Evolutionary conservation across 1,140 invertebrate genomes (phyloP).

Genomic region (Brachionus paranguensis): DNA sequence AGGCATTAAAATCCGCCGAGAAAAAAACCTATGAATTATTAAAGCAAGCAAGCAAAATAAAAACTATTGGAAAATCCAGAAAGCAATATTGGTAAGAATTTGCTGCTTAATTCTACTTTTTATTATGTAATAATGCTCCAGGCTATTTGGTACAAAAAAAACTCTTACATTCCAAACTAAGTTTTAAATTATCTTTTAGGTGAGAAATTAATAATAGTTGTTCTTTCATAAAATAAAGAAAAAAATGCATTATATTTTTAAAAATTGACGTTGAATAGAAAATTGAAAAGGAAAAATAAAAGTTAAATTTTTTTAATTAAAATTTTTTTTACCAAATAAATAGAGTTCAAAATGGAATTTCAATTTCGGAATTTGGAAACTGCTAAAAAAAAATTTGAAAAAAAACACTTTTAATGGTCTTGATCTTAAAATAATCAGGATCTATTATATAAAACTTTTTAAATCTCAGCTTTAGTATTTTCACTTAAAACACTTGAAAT

Average conservation of each 20-base stretch:
- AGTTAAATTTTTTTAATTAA: too few relatives aligned
- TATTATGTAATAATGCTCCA: not conserved
- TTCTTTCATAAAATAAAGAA: too few relatives aligned
- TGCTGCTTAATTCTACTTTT: not conserved
- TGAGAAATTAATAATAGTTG: too few relatives aligned
- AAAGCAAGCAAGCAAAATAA: conserved; percentile 66
- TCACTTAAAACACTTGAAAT: not conserved
- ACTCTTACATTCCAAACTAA: not conserved
- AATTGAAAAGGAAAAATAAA: too few relatives aligned
- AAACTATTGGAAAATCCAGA: conserved; percentile 81
- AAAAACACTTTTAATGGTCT: not conserved
- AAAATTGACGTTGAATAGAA: too few relatives aligned
- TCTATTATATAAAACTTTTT: not conserved
- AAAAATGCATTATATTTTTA: too few relatives aligned
- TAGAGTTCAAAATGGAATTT: too few relatives aligned
- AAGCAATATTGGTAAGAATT: conserved; percentile 62
- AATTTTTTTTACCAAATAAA: too few relatives aligned
- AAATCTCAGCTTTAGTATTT: not conserved
- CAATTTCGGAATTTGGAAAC: too few relatives aligned
- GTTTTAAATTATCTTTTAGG: not conserved
- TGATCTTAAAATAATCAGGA: not conserved
- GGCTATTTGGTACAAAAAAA: not conserved
- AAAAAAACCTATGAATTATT: conserved; percentile 87
- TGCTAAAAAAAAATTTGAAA: not conserved
- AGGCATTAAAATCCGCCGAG: conserved; percentile 88